Evolutionary conservation across 2,113 vertebrate species (phyloP), one percentile per base, ranked within the genome.

Genomic region (Tonatia bakeri): DNA sequence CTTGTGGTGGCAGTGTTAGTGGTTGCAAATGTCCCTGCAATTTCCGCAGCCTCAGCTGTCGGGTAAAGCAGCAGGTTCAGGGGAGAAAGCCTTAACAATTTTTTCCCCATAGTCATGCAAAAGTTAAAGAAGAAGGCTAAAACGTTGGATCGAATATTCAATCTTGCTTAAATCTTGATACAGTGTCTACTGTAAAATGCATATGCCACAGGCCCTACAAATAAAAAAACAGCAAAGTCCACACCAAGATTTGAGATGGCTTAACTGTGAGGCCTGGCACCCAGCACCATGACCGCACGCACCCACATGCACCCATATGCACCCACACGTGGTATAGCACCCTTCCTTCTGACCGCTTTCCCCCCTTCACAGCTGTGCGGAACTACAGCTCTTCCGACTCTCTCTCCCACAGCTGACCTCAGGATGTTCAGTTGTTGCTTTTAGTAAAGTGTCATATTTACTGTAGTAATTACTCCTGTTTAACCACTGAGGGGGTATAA

Each of bases 261-360:
- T 47, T 59, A 28, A 24, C 8, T 52, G 59, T 5, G 10, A 61
- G 1, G 2, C 17, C 19, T 67, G 13, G 28, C 14, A 7, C 11
- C 9, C 1, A 16, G 31, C 6, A 33, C n/a, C 26, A 7, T 6
- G 17, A 28, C 12, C 28, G 8, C 1, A 38, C 9, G 4, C 1
- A 15, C 4, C 10, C 4, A 33, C 36, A 33, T 0, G 24, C 54
- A 54, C 54, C 54, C 54, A 22, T 19, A 54, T 19, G 10, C 19
- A 54, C 52, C 17, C 52, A 54, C 52, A 56, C 54, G 10, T 9
- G 54, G 56, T 59, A 22, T 3, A 24, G 22, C 56, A 7, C 56
- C 7, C 56, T 24, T 24, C 56, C 56, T 59, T 59, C 56, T 1
- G 1, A 22, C 54, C 17, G 54, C 28, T 43, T 5, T n/a, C 24